Evolutionary conservation across 2,797 vertebrate species (phyloP).

Genomic region (Melopsittacus undulatus): DNA sequence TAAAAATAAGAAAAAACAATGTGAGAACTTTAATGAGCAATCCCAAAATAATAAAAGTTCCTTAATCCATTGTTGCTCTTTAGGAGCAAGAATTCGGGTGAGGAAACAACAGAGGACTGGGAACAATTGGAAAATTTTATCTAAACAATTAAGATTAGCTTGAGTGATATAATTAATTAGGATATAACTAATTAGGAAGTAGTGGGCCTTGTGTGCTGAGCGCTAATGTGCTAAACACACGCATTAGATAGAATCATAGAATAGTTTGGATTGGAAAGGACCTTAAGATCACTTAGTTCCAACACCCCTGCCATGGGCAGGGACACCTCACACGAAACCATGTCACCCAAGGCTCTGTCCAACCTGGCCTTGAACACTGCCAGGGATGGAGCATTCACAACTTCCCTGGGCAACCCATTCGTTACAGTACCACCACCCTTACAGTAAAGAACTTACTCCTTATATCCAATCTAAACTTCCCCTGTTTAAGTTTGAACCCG

Average conservation of each 20-base stretch:
- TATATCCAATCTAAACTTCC: no score
- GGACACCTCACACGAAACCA: no score
- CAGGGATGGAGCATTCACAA: no score
- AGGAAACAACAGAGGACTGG: neutral
- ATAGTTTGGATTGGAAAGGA: no score
- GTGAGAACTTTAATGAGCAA: neutral
- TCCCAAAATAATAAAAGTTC: neutral
- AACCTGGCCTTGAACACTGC: no score
- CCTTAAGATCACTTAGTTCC: no score
- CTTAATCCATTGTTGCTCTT: neutral
- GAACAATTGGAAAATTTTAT: neutral
- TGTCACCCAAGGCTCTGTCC: no score
- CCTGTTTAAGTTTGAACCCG: no score
- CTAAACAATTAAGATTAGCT: neutral
- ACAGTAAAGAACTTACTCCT: no score
- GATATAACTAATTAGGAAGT: neutral
- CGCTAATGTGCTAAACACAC: neutral
- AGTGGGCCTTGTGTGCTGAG: neutral
- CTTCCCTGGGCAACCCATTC: no score
- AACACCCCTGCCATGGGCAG: no score
- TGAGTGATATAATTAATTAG: neutral
- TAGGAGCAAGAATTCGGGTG: neutral
- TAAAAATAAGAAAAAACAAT: neutral
- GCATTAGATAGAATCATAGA: neutral
- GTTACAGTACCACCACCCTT: no score